phyloP scores from a whole-genome alignment of 2,888 invertebrate species.

The Nomada ruficornis region DNA sequence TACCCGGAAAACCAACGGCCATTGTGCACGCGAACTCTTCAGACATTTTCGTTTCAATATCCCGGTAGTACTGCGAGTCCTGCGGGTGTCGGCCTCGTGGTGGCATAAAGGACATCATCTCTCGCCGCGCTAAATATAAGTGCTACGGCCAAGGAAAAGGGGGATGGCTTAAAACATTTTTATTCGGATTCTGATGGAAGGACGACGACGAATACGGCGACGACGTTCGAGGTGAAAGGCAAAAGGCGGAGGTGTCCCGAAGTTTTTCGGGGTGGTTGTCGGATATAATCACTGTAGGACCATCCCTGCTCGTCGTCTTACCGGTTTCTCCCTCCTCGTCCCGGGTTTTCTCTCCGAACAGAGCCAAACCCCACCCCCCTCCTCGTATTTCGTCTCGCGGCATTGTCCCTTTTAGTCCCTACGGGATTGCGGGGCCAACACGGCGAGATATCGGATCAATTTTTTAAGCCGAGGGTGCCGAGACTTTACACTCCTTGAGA shows the following conservation, averaged over 20 bases:
- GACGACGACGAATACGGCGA: conserved; percentile 50
- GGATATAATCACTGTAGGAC: conserved; percentile 80
- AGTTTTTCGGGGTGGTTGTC: conserved; percentile 78
- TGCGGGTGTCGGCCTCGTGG: conserved; percentile 54
- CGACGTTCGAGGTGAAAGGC: conserved; percentile 30
- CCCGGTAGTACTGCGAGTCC: conserved; percentile 58
- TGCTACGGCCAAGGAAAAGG: conserved; percentile 70
- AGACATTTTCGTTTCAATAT: conserved; percentile 74
- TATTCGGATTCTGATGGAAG: conserved; percentile 74
- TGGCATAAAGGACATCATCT: conserved; percentile 77
- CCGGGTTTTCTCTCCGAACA: conserved; percentile 56
- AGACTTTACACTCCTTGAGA: conserved; percentile 83
- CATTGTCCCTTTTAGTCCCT: conserved; percentile 82
- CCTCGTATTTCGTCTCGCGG: conserved; percentile 77
- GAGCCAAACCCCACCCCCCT: conserved; percentile 48
- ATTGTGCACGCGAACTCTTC: conserved; percentile 49
- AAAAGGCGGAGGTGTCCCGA: conserved; percentile 69
- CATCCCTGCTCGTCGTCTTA: conserved; percentile 65
- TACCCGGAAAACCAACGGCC: conserved; percentile 43
- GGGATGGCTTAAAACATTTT: conserved; percentile 79
- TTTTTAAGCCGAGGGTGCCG: conserved; percentile 84
- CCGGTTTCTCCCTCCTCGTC: conserved; percentile 45
- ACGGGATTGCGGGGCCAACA: conserved; percentile 81
- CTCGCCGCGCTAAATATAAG: conserved; percentile 80
- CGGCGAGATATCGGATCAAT: conserved; percentile 84